A percentile compares a stretch with the other conserved stretches of the same genome.
Evolutionary conservation across 92 coral and sea anemone genomes (phyloP).

Genomic region (Pocillopora meandrina): DNA sequence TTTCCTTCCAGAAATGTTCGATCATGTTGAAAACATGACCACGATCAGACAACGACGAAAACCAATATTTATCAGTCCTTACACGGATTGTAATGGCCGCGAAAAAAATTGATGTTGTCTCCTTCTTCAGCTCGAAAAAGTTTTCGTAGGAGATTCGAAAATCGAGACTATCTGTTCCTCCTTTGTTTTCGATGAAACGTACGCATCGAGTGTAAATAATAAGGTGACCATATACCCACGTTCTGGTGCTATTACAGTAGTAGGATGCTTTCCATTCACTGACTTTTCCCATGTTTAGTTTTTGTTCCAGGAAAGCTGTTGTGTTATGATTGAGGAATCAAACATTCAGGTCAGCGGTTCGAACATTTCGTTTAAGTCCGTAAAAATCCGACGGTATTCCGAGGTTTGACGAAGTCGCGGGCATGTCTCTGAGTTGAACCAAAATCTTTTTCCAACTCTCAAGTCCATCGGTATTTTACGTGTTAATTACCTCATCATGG

Average conservation of each 20-base stretch:
- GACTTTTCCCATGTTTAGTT: constrained; percentile 57
- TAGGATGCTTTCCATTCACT: constrained; percentile 94
- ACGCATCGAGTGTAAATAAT: constrained; percentile 64
- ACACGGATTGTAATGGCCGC: constrained; percentile 81
- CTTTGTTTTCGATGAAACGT: constrained; percentile 73
- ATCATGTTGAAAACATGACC: constrained; percentile 73
- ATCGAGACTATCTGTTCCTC: constrained; percentile 49
- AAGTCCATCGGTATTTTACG: constrained; percentile 5
- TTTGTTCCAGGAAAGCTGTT: background rate
- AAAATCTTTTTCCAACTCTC: background rate
- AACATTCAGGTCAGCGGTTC: constrained; percentile 24
- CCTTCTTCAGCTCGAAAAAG: constrained; percentile 78
- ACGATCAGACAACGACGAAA: constrained; percentile 84
- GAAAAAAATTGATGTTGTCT: constrained; percentile 75
- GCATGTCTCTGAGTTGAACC: constrained; percentile 35
- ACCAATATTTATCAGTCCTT: constrained; percentile 80
- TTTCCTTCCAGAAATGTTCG: constrained; percentile 97
- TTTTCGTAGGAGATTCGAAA: constrained; percentile 73
- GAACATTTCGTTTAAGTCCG: background rate
- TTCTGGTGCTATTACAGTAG: constrained; percentile 65
- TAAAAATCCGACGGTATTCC: background rate
- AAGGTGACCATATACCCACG: constrained; percentile 85
- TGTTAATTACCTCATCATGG: constrained; percentile 46
- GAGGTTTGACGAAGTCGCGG: constrained; percentile 18
- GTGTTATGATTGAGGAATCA: background rate